phyloP scores from a whole-genome alignment of 2,113 vertebrate genomes.

The Noctilio leporinus region DNA sequence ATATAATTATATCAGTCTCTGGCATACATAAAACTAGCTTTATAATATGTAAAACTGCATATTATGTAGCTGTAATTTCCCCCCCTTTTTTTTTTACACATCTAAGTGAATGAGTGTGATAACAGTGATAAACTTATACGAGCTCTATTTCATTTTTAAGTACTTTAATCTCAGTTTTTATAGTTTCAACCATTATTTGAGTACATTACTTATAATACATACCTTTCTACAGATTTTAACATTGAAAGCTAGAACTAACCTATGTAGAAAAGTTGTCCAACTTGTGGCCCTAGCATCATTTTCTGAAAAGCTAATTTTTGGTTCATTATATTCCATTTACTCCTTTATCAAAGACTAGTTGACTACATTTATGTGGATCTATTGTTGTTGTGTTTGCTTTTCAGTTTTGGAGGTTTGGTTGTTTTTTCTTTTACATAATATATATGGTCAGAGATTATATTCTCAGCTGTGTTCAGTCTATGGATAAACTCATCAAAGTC shows the following conservation, averaged over 20 bases:
- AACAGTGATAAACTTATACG: not conserved
- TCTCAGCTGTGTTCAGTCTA: not conserved
- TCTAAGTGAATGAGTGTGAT: not conserved
- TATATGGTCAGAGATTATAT: not conserved
- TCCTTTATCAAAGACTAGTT: not conserved
- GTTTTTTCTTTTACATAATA: no score
- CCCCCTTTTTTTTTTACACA: not conserved
- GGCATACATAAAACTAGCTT: not conserved
- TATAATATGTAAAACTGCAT: not conserved
- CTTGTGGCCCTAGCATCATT: not conserved
- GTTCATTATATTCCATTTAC: not conserved
- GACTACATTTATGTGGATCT: not conserved
- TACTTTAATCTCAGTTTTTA: not conserved
- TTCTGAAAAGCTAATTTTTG: not conserved
- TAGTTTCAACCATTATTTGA: conserved; percentile 7
- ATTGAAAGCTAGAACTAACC: not conserved
- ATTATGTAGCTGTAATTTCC: not conserved
- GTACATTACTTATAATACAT: not conserved
- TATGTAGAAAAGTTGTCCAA: not conserved
- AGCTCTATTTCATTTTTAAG: not conserved
- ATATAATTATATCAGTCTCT: not conserved
- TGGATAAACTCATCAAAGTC: not conserved
- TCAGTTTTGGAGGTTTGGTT: not conserved
- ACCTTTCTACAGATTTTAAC: not conserved
- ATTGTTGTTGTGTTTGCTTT: not conserved